A percentile compares a stretch with the other conserved stretches of the same genome.
These are phyloP conservation scores for Amblyjoppa proteus DNA, from an alignment of 2,888 invertebrate genomes.

Conservation along the genomic window DNA sequence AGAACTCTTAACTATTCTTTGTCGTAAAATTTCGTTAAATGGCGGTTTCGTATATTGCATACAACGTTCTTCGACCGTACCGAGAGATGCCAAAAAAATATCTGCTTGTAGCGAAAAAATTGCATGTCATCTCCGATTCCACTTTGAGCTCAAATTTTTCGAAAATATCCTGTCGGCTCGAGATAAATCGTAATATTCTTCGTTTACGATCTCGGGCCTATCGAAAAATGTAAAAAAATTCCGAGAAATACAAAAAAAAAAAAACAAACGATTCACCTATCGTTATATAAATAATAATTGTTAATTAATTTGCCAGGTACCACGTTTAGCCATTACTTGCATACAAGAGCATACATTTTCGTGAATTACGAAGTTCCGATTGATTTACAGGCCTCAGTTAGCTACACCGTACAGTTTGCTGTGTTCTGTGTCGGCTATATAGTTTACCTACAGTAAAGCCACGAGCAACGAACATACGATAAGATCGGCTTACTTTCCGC, in stretches of 20 bases:
- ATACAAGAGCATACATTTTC: neutral
- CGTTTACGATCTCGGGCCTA: too few relatives aligned
- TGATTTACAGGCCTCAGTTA: slow-evolving; percentile 41
- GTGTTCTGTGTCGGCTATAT: slow-evolving; percentile 46
- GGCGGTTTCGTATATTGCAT: neutral
- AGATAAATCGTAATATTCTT: too few relatives aligned
- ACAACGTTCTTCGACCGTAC: neutral
- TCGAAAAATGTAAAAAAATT: too few relatives aligned
- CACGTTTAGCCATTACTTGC: neutral
- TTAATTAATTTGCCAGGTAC: neutral
- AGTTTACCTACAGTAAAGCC: slow-evolving; percentile 34
- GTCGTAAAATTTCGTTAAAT: neutral
- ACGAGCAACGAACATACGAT: slow-evolving; percentile 45
- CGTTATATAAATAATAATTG: neutral
- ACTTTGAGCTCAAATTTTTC: too few relatives aligned
- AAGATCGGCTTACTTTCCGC: slow-evolving; percentile 56
- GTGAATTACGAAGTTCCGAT: slow-evolving; percentile 20
- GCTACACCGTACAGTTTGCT: slow-evolving; percentile 30
- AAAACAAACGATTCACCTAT: too few relatives aligned
- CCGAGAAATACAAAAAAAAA: too few relatives aligned
- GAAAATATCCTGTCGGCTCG: too few relatives aligned
- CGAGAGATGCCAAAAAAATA: neutral
- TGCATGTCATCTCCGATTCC: too few relatives aligned
- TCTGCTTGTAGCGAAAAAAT: too few relatives aligned
- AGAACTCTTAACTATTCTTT: neutral